Evolutionary conservation across 2,113 vertebrate species (phyloP), one percentile per base, ranked within the genome.

Genomic region (Rhynchomys soricoides): DNA sequence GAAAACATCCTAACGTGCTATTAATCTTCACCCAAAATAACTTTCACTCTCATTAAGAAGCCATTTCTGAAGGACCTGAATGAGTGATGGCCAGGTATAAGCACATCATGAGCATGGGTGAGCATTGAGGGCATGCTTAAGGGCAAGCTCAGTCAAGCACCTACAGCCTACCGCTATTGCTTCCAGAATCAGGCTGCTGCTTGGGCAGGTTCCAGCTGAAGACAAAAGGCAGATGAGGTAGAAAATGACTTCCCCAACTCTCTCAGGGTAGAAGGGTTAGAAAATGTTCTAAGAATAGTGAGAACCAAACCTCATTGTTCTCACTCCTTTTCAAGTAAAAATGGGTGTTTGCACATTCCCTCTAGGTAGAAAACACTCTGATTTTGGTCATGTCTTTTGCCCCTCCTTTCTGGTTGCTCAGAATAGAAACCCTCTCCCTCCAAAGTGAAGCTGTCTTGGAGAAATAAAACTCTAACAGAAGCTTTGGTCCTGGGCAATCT

Each of bases 1-100:
- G 83, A 83, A 93, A 93, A 89, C 21, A 92, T 74, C 79, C 89
- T 86, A 90, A 93, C 55, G 16, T n/a, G 86, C 78, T 93, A 81
- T 75, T 93, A 94, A 78, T 68, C 50, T 89, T 52, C 40, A 55
- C 75, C 66, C 91, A 59, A n/a, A 74, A n/a, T 71, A 85, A 96
- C 90, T 71, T 93, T 55, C 81, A 52, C 73, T 94, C 90, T 97
- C 91, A 90, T 89, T 88, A 94, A 79, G 81, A 95, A 91, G n/a
- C 77, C 48, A 8, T 83, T 94, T 97, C 71, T 7, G 55, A 89
- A 93, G n/a, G 71, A 24, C 31, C 31, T 74, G 85, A 52, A 16
- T 68, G 91, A 78, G 68, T 3, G 50, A 88, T 19, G 26, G 21
- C 45, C 73, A 9, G 57, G 75, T 9, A 0, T 75, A 62, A 68